A percentile compares a stretch with the other conserved stretches of the same genome.
Conservation (phyloP, 2,113 vertebrate genomes). For the Mus spicilegus region DNA sequence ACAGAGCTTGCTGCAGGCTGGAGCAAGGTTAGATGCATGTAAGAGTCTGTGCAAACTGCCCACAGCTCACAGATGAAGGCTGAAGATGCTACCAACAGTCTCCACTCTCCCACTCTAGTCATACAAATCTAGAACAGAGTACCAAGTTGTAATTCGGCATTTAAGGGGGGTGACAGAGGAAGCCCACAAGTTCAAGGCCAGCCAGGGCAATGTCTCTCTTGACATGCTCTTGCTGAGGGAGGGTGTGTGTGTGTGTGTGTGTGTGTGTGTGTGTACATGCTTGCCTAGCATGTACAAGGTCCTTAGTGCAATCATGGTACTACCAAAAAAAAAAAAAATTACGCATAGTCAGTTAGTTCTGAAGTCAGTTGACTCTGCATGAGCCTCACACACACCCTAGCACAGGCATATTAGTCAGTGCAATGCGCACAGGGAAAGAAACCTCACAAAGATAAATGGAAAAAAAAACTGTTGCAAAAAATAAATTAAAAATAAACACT, state of each 20-base stretch:
- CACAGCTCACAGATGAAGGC: not conserved
- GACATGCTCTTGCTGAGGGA: no score
- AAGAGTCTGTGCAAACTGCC: not conserved
- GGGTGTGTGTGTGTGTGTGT: not conserved
- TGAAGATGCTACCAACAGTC: not conserved
- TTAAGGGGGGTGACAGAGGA: not conserved
- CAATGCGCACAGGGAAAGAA: not conserved
- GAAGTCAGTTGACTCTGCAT: not conserved
- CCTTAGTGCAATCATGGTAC: not conserved
- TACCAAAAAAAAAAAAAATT: not conserved
- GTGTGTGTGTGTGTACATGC: not conserved
- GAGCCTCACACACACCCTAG: not conserved
- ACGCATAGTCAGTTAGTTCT: not conserved
- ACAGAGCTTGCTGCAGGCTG: not conserved
- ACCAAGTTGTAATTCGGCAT: not conserved
- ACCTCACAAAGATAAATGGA: not conserved
- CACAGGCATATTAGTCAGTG: not conserved
- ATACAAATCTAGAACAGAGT: not conserved
- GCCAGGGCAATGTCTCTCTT: no score
- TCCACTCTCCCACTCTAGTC: not conserved
- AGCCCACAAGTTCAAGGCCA: not conserved
- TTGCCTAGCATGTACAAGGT: not conserved
- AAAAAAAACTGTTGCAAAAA: not conserved
- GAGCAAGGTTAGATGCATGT: not conserved
- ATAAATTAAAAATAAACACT: not conserved